Conservation (phyloP, 1,140 invertebrate genomes). For the Antheraea mylitta region DNA sequence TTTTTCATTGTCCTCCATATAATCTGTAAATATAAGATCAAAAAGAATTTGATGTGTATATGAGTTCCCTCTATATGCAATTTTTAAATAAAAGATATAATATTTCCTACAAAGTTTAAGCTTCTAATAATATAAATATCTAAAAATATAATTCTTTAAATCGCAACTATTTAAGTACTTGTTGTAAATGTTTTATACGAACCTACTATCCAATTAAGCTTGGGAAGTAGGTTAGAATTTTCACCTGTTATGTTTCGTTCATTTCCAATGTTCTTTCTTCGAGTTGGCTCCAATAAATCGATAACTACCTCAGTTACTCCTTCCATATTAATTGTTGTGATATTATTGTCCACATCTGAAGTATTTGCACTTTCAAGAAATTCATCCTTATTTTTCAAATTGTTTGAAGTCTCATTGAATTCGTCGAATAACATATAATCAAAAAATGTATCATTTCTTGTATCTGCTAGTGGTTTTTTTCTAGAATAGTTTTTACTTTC, state of each 20-base stretch:
- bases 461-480: conserved; percentile 15
- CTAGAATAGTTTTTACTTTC: conserved; percentile 24
- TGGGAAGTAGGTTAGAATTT: neutral
- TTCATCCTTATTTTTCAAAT: neutral
- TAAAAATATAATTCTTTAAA: no score
- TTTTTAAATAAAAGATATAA: no score
- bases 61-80: no score
- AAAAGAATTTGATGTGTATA: no score
- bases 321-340: conserved; percentile 3
- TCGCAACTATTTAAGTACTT: no score
- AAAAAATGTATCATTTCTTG: conserved; percentile 5
- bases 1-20: neutral
- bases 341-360: conserved; percentile 6
- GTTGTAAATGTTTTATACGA: no score
- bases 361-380: neutral
- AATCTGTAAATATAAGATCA: neutral
- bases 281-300: conserved; percentile 17
- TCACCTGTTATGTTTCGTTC: conserved; percentile 7
- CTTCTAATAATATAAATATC: no score
- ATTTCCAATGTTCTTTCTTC: neutral
- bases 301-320: conserved; percentile 19
- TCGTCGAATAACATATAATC: conserved; percentile 22
- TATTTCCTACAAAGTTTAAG: no score
- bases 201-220: no score
- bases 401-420: neutral